phyloP scores from a whole-genome alignment of 2,113 vertebrate genomes.

The Microcebus tavaratra region DNA sequence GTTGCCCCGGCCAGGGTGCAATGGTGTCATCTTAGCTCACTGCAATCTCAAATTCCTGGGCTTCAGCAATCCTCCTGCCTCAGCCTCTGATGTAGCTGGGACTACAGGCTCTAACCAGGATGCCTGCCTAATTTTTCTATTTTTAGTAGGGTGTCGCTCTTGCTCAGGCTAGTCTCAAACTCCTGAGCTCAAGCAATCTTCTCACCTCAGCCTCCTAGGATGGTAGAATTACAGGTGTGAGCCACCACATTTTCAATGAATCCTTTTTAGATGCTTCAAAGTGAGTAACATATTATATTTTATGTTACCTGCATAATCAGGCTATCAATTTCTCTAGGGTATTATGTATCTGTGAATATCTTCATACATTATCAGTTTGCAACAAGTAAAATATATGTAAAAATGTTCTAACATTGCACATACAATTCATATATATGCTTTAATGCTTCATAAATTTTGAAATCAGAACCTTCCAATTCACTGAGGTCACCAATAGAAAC shows the following conservation, averaged over 20 bases:
- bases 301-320: not conserved
- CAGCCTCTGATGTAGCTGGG: too few species aligned
- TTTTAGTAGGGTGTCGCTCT: too few species aligned
- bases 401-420: not conserved
- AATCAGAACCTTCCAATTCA: not conserved
- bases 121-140: too few species aligned
- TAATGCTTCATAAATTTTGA: not conserved
- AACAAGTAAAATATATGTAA: not conserved
- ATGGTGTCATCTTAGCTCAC: too few species aligned
- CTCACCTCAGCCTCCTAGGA: too few species aligned
- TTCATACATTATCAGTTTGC: not conserved
- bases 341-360: not conserved
- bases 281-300: not conserved
- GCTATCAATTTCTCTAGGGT: not conserved
- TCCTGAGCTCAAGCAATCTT: too few species aligned
- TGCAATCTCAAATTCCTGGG: too few species aligned
- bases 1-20: too few species aligned
- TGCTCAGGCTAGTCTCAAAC: too few species aligned
- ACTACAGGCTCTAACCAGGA: fast-evolving
- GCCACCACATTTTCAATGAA: too few species aligned
- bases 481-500: not conserved
- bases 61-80: too few species aligned
- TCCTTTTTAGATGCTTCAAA: not conserved
- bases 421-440: not conserved
- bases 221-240: too few species aligned